Conservation (phyloP, 2,888 invertebrate genomes). For the Aleiodes leptofemur region DNA sequence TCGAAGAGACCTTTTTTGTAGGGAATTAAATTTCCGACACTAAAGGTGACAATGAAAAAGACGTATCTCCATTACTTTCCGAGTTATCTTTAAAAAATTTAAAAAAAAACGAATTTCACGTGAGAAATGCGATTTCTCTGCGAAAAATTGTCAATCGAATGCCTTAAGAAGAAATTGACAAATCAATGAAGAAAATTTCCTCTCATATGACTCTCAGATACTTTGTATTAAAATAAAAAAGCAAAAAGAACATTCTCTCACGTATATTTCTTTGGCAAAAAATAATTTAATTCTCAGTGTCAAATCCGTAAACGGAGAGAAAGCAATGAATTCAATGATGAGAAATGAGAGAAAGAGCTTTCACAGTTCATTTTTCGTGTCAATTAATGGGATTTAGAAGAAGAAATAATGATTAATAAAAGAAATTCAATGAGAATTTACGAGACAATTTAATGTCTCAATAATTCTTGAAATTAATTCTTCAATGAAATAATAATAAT, state of each 20-base stretch:
- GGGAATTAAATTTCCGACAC: neutral
- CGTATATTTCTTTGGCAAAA: neutral
- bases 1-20: too few species aligned
- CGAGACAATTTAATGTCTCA: neutral
- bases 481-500: too few species aligned
- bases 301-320: constrained; percentile 37
- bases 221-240: constrained; percentile 9
- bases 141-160: neutral
- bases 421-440: too few species aligned
- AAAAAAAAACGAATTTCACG: neutral
- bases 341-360: constrained; percentile 41
- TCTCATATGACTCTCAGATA: constrained; percentile 28
- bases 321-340: constrained; percentile 35
- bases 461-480: neutral
- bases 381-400: constrained; percentile 4
- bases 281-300: constrained; percentile 15
- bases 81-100: too few species aligned
- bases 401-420: neutral
- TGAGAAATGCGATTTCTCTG: neutral
- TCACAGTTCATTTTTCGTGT: constrained; percentile 35
- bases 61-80: too few species aligned
- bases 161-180: neutral
- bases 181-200: constrained; percentile 24
- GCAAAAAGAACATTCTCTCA: constrained; percentile 30
- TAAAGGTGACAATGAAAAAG: neutral